Evolutionary conservation across 2,888 invertebrate species (phyloP).

Genomic region (Philopedon plagiatum): DNA sequence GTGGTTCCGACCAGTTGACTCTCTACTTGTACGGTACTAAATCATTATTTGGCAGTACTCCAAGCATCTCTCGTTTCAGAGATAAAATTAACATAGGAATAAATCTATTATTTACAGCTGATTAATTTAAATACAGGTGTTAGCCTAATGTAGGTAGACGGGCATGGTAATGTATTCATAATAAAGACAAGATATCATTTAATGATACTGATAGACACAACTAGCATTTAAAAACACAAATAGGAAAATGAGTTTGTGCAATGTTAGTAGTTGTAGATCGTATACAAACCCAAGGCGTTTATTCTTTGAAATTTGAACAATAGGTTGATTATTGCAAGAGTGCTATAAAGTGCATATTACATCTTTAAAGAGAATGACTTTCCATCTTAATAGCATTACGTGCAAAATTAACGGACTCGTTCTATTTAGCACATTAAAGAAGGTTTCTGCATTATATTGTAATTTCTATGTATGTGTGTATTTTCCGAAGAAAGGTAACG

Average conservation of each 20-base stretch:
- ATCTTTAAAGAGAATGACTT: no score
- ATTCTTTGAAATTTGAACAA: constrained; percentile 8
- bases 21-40: neutral
- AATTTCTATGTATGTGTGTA: no score
- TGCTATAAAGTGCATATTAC: no score
- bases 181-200: constrained; percentile 12
- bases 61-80: neutral
- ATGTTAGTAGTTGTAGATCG: neutral
- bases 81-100: neutral
- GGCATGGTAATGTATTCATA: constrained; percentile 19
- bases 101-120: constrained; percentile 19
- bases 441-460: no score
- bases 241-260: constrained; percentile 21
- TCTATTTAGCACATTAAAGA: no score
- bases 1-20: no score
- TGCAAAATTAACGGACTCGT: no score
- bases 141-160: constrained; percentile 23
- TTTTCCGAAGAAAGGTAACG: no score
- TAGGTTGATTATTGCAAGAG: neutral
- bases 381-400: no score
- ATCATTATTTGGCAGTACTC: constrained; percentile 1
- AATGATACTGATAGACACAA: constrained; percentile 6
- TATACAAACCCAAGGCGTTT: neutral
- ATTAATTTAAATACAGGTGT: constrained; percentile 35
- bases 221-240: constrained; percentile 17